Percentiles rank a stretch among this genome's conserved stretches.
Evolutionary conservation across 2,888 invertebrate species (phyloP).

Genomic region (Empis stercorea): DNA sequence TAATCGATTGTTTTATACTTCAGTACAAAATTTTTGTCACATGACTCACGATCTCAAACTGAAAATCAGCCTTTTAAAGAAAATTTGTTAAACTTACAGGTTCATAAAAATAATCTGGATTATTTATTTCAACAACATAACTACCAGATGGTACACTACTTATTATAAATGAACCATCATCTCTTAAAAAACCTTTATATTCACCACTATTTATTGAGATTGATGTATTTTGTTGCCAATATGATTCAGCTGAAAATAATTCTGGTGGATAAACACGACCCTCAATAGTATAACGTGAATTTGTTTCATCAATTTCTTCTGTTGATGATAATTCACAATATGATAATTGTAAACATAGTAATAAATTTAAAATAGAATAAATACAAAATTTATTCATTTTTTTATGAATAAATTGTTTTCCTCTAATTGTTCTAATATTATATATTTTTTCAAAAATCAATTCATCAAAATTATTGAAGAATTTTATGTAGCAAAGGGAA

Average conservation of each 20-base stretch:
- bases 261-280: slow-evolving; percentile 69
- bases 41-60: too few relatives aligned
- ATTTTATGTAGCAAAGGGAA: too few relatives aligned
- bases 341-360: too few relatives aligned
- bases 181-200: slow-evolving; percentile 73
- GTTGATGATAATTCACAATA: not conserved
- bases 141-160: slow-evolving; percentile 84
- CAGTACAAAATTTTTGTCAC: too few relatives aligned
- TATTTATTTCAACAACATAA: slow-evolving; percentile 82
- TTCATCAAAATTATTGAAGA: too few relatives aligned
- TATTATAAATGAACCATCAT: slow-evolving; percentile 82
- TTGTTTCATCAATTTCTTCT: slow-evolving; percentile 31
- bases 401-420: too few relatives aligned
- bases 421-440: too few relatives aligned
- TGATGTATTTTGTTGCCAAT: slow-evolving; percentile 66
- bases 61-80: too few relatives aligned
- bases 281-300: slow-evolving; percentile 60
- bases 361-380: too few relatives aligned
- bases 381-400: too few relatives aligned
- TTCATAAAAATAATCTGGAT: slow-evolving; percentile 87
- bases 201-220: slow-evolving; percentile 82
- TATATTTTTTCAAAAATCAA: too few relatives aligned
- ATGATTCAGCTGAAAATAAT: slow-evolving; percentile 39
- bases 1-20: too few relatives aligned
- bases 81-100: slow-evolving; percentile 46